Conservation (phyloP, 2,888 invertebrate species). For the Nineta flava region DNA sequence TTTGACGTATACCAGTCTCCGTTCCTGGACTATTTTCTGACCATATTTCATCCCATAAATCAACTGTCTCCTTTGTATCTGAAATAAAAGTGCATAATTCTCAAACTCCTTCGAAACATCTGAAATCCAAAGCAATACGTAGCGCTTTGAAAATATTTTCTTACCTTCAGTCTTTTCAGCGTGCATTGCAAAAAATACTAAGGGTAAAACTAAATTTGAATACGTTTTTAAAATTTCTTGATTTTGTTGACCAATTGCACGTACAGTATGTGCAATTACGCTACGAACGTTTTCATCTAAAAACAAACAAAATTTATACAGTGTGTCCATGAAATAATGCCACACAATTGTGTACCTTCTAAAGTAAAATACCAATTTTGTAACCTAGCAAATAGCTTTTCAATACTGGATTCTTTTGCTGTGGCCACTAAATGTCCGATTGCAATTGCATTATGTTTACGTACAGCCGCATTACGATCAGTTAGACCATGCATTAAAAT, state of each 20-base stretch:
- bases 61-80: conserved; percentile 41
- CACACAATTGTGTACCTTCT: conserved; percentile 25
- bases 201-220: conserved; percentile 56
- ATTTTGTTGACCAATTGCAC: conserved; percentile 67
- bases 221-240: conserved; percentile 69
- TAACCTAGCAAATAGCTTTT: conserved; percentile 45
- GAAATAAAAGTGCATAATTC: background rate
- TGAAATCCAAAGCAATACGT: background rate
- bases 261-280: conserved; percentile 58
- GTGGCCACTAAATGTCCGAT: conserved; percentile 70
- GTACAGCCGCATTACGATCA: conserved; percentile 68
- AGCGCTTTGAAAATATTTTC: background rate
- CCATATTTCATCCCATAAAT: conserved; percentile 80
- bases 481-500: conserved; percentile 59
- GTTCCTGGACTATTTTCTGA: conserved; percentile 75
- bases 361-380: conserved; percentile 49
- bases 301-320: conserved; percentile 13
- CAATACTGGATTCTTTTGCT: conserved; percentile 60
- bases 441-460: conserved; percentile 70
- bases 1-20: conserved; percentile 64
- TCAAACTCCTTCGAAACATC: conserved; percentile 1
- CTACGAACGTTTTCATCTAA: conserved; percentile 58
- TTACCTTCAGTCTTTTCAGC: conserved; percentile 49
- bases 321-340: background rate
- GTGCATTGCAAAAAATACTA: conserved; percentile 85